Evolutionary conservation across 2,113 vertebrate species (phyloP).

Genomic region (Dendropsophus ebraccatus): DNA sequence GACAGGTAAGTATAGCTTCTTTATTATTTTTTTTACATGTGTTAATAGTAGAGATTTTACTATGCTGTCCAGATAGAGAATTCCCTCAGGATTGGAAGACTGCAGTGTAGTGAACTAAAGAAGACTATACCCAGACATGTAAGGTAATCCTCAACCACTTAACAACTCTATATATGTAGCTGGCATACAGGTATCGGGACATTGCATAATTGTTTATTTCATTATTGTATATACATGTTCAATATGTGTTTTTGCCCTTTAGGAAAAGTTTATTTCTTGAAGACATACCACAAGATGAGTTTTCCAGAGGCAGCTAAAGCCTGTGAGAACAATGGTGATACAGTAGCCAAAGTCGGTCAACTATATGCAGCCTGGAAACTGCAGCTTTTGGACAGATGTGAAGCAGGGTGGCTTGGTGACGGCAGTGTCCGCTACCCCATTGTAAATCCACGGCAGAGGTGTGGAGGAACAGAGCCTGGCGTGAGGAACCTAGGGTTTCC

Average conservation of each 20-base stretch:
- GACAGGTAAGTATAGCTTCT: too few species aligned
- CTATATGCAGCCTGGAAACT: slow-evolving; percentile 93
- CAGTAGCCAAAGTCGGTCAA: slow-evolving; percentile 89
- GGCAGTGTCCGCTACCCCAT: slow-evolving; percentile 94
- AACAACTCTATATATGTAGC: too few species aligned
- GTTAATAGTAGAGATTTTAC: too few species aligned
- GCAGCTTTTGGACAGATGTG: slow-evolving; percentile 90
- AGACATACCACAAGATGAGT: slow-evolving; percentile 88
- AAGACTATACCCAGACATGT: too few species aligned
- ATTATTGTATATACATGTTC: not conserved
- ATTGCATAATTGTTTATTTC: too few species aligned
- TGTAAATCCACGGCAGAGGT: slow-evolving; percentile 88
- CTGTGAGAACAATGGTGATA: slow-evolving; percentile 79
- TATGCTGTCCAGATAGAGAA: too few species aligned
- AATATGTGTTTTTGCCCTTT: too few species aligned
- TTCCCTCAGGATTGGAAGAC: too few species aligned
- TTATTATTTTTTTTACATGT: too few species aligned
- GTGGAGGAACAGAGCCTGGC: slow-evolving; percentile 85
- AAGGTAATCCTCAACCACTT: too few species aligned
- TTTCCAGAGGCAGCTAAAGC: slow-evolving; percentile 83
- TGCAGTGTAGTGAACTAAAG: too few species aligned
- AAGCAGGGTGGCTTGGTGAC: slow-evolving; percentile 91
- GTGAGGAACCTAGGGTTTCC: slow-evolving; percentile 92
- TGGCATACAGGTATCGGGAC: too few species aligned
- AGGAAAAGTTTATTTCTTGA: slow-evolving; percentile 93